Percentiles rank a stretch among this genome's conserved stretches.
Evolutionary conservation across 2,797 vertebrate genomes (phyloP).

Genomic region (Gymnocypris eckloni): DNA sequence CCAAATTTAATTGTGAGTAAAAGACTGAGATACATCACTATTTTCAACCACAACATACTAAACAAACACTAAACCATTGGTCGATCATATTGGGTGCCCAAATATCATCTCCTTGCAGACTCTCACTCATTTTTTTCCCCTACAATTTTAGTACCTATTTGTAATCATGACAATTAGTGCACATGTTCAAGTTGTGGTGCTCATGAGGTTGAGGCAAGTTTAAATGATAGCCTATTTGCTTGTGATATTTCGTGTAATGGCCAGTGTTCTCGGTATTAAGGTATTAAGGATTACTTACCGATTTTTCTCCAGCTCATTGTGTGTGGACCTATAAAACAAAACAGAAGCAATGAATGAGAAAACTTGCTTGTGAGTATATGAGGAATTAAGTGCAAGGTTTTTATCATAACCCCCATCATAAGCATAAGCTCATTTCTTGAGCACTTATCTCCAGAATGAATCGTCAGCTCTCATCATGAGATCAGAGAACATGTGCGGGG

Average conservation of each 20-base stretch:
- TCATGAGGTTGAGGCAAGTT: not conserved
- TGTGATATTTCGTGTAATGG: not conserved
- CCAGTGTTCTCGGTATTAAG: not conserved
- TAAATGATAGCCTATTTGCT: not conserved
- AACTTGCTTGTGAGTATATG: not conserved
- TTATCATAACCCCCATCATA: not conserved
- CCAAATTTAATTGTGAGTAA: not conserved
- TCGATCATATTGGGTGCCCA: not conserved
- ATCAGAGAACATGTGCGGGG: not conserved
- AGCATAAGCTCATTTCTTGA: not conserved
- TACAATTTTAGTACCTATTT: not conserved
- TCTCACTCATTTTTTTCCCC: not conserved
- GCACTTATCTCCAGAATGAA: not conserved
- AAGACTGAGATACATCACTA: not conserved
- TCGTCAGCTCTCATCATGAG: not conserved
- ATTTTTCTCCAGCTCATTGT: conserved; percentile 99
- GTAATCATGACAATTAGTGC: not conserved
- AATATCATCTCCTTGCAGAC: not conserved
- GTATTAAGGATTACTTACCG: conserved; percentile 83
- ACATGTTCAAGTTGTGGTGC: not conserved
- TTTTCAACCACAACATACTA: not conserved
- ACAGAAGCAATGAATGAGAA: conserved; percentile 26
- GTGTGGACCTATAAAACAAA: conserved; percentile 91
- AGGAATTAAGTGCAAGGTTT: not conserved
- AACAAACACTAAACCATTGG: not conserved